phyloP scores from a whole-genome alignment of 2,888 invertebrate genomes.

The Herminia tarsipennalis region DNA sequence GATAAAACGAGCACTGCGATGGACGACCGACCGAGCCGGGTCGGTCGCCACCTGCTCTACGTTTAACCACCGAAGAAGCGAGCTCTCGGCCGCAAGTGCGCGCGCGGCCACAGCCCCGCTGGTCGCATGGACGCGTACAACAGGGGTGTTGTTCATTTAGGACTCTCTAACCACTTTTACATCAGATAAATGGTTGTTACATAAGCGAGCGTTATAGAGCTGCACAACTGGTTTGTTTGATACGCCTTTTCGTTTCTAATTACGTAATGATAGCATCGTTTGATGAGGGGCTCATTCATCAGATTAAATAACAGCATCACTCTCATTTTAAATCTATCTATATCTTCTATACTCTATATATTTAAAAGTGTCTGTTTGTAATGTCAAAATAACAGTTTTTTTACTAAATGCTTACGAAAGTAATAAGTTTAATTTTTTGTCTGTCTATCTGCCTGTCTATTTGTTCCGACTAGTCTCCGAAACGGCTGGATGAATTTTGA shows the following conservation, averaged over 20 bases:
- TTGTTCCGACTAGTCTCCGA: too few relatives aligned
- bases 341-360: too few relatives aligned
- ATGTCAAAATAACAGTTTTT: too few relatives aligned
- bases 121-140: neutral
- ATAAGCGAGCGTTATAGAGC: constrained; percentile 1
- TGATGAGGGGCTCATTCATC: neutral
- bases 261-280: constrained; percentile 2
- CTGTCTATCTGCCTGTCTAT: too few relatives aligned
- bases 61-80: constrained; percentile 3
- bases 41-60: constrained; percentile 4
- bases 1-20: constrained; percentile 16
- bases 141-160: constrained; percentile 1
- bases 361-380: too few relatives aligned
- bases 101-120: too few relatives aligned
- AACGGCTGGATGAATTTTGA: too few relatives aligned
- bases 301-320: neutral
- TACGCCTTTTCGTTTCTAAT: constrained; percentile 1
- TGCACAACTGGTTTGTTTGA: neutral
- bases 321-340: neutral
- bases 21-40: constrained; percentile 3
- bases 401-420: too few relatives aligned
- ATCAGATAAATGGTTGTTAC: constrained; percentile 8
- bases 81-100: too few relatives aligned
- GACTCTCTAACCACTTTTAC: neutral
- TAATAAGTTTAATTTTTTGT: too few relatives aligned